These are phyloP conservation scores for Forbesichthys agassizii DNA, from an alignment of 2,113 vertebrate species.

Conservation along the genomic window DNA sequence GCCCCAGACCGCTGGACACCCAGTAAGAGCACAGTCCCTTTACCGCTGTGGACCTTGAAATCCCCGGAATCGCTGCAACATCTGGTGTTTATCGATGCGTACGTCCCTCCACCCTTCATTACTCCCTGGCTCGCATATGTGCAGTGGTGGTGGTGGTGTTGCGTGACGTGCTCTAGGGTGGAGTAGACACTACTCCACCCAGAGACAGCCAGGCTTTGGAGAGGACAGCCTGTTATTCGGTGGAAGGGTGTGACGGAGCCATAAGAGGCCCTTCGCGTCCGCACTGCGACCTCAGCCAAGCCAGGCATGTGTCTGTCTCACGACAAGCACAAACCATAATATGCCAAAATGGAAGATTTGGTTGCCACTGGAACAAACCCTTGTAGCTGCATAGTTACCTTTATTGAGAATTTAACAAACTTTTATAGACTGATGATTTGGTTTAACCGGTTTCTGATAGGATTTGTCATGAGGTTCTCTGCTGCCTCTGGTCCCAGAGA, in stretches of 20 bases:
- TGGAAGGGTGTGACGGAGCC: constrained; percentile 52
- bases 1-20: background rate
- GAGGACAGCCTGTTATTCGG: constrained; percentile 60
- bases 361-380: no score
- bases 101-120: constrained; percentile 13
- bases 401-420: no score
- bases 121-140: constrained; percentile 14
- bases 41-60: constrained; percentile 23
- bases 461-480: background rate
- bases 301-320: constrained; percentile 30
- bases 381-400: no score
- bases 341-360: constrained; percentile 2
- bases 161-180: constrained; percentile 57
- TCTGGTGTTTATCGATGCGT: constrained; percentile 65
- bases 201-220: background rate
- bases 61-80: constrained; percentile 51
- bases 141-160: constrained; percentile 28
- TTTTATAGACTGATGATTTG: no score
- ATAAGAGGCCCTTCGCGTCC: constrained; percentile 43
- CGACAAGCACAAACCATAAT: constrained; percentile 19
- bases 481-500: background rate
- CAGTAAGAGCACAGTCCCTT: constrained; percentile 20
- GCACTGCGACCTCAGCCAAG: constrained; percentile 44
- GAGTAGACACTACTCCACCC: constrained; percentile 14
- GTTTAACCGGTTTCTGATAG: no score